Percentiles rank a stretch among this genome's conserved stretches.
Conservation (phyloP, 2,888 invertebrate genomes). For the Diploptera punctata region DNA sequence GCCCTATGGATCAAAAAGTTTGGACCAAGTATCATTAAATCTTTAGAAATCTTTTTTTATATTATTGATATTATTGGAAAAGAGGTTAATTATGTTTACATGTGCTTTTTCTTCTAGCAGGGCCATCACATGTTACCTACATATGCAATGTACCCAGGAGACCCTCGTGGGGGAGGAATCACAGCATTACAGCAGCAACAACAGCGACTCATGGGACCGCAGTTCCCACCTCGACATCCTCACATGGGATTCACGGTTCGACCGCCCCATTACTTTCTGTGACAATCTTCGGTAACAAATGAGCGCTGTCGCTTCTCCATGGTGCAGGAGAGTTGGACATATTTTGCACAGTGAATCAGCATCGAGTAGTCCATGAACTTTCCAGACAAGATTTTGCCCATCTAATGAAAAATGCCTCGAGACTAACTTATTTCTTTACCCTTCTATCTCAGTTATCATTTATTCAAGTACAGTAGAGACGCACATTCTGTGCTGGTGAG, state of each 20-base stretch:
- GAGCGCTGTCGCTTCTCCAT: constrained; percentile 10
- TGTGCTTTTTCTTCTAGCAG: constrained; percentile 3
- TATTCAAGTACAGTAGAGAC: no score
- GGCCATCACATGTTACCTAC: constrained; percentile 21
- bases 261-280: constrained; percentile 21
- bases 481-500: no score
- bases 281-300: constrained; percentile 12
- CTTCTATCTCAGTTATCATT: no score
- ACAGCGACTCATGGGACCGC: constrained; percentile 9
- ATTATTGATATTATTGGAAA: no score
- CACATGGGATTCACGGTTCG: constrained; percentile 22
- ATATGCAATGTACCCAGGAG: constrained; percentile 33
- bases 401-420: no score
- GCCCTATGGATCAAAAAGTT: no score
- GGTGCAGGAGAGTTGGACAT: constrained; percentile 9
- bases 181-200: constrained; percentile 25
- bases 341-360: not conserved
- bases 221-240: constrained; percentile 17
- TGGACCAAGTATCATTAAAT: no score
- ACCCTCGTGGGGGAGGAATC: constrained; percentile 20
- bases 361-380: no score
- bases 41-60: no score
- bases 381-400: no score
- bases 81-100: not conserved
- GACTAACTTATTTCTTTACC: no score